A percentile compares a stretch with the other conserved stretches of the same genome.
phyloP scores from a whole-genome alignment of 2,797 vertebrate species.

The Botia kubotai region DNA sequence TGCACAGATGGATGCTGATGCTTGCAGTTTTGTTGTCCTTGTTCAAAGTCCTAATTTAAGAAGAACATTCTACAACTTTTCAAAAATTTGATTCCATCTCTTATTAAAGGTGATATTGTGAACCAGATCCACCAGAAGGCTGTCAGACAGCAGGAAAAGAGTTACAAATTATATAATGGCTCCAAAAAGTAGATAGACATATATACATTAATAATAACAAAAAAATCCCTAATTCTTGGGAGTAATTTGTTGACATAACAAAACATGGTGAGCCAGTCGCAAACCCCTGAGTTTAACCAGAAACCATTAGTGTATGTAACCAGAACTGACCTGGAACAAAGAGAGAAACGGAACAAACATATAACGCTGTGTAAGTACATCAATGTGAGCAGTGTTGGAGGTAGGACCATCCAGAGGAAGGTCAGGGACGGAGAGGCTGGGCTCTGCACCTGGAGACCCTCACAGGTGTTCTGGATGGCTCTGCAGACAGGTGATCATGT shows the following conservation, averaged over 20 bases:
- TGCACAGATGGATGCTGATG: not conserved
- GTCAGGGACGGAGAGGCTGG: conserved; percentile 31
- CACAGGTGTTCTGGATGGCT: conserved; percentile 87
- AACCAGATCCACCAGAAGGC: conserved; percentile 56
- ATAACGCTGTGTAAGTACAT: not conserved
- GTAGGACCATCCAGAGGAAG: conserved; percentile 17
- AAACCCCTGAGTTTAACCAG: conserved; percentile 46
- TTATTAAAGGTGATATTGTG: conserved; percentile 19
- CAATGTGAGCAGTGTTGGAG: conserved; percentile 6
- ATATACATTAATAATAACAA: not conserved
- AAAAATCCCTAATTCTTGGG: conserved; percentile 18
- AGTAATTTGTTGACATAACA: not conserved
- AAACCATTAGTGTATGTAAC: not conserved
- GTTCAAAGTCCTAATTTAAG: not conserved
- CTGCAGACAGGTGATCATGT: conserved; percentile 89
- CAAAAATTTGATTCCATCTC: conserved; percentile 7
- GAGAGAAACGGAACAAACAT: not conserved
- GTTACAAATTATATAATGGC: not conserved
- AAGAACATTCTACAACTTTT: too few species aligned
- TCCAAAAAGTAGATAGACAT: not conserved
- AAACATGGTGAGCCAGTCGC: not conserved
- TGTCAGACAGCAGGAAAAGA: conserved; percentile 34
- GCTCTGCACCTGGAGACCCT: conserved; percentile 43
- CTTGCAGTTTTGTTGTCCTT: too few species aligned
- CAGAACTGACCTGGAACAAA: conserved; percentile 8